These are phyloP conservation scores for Gambusia affinis DNA, from an alignment of 2,113 vertebrate genomes.

Conservation along the genomic window DNA sequence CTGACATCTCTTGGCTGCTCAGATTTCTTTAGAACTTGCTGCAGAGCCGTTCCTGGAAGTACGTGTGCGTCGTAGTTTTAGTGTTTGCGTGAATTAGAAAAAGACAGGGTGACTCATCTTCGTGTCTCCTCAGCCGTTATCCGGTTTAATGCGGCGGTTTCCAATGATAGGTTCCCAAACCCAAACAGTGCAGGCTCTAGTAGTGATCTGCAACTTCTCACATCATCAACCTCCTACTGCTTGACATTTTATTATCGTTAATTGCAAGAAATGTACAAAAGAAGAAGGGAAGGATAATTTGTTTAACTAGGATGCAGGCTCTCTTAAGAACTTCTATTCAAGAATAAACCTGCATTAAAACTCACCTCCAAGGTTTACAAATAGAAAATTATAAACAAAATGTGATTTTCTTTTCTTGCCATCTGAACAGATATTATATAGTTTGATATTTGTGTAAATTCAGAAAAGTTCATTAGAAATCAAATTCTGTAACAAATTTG, in stretches of 20 bases:
- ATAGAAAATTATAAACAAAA: too few relatives aligned
- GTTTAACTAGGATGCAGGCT: not conserved
- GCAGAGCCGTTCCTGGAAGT: slow-evolving; percentile 7
- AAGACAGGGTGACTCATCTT: slow-evolving; percentile 35
- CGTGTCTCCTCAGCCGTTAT: slow-evolving; percentile 27
- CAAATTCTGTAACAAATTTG: too few relatives aligned
- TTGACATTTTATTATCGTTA: not conserved
- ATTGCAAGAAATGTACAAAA: not conserved
- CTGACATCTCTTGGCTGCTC: slow-evolving; percentile 9
- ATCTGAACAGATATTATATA: too few relatives aligned
- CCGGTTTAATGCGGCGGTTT: slow-evolving; percentile 24
- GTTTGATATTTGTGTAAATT: too few relatives aligned
- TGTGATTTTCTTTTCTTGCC: too few relatives aligned
- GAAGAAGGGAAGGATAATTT: not conserved
- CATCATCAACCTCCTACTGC: not conserved
- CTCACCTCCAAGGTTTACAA: too few relatives aligned
- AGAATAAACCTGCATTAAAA: too few relatives aligned
- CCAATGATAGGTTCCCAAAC: not conserved
- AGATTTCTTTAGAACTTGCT: not conserved
- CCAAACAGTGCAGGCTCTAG: not conserved
- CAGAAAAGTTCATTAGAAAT: too few relatives aligned
- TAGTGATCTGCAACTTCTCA: not conserved
- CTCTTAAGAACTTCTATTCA: too few relatives aligned
- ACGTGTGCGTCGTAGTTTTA: slow-evolving; percentile 9
- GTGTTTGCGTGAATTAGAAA: slow-evolving; percentile 7